Base-by-base conservation (phyloP, 2,888 invertebrate genomes). In the Dyspetes luteomarginatus region DNA sequence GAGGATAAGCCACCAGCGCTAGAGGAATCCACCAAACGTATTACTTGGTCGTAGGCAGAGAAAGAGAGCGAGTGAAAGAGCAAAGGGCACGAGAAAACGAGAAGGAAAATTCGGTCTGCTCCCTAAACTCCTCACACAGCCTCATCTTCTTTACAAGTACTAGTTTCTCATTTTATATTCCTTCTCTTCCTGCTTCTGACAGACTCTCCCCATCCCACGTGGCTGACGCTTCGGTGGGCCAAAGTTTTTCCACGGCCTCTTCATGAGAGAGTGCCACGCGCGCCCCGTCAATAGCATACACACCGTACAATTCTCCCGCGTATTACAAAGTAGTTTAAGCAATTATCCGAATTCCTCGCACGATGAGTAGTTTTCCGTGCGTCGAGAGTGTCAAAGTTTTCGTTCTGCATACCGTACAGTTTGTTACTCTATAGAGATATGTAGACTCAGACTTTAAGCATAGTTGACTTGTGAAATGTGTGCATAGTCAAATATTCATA, bases 321-420 rank as follows among this genome's bases (percentile, higher is more conserved):
- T 73, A 78, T 83, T 83, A 73, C 81, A 62, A 77, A 69, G 69
- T 79, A 72, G 74, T 81, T 81, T 56, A 74, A 85, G 84, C 84
- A 86, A 86, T 86, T 86, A 86, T 82, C 79, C 75, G 77, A 84
- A 86, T 85, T 86, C 86, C 82, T 36, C 60, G 52, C 71, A 79
- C 79, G 84, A 83, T 82, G 80, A 82, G 86, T 86, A 78, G 55
- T 43, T 69, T 65, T 17, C 43, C 43, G 50, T 58, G 69, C 28
- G 50, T 52, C 3, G 3, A 17, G 73, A 52, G 52, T 12, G 45
- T 68, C 55, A 68, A 50, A 68, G 48, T 55, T 55, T 28, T 24
- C 64, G 67, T 60, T 50, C 28, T 28, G 56, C 48, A 62, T 36
- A 55, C 56, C 28, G n/a, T 22, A 12, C 3, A 7, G 28, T 56